Conservation (phyloP, 2,113 vertebrate species). For the Octodon degus region DNA sequence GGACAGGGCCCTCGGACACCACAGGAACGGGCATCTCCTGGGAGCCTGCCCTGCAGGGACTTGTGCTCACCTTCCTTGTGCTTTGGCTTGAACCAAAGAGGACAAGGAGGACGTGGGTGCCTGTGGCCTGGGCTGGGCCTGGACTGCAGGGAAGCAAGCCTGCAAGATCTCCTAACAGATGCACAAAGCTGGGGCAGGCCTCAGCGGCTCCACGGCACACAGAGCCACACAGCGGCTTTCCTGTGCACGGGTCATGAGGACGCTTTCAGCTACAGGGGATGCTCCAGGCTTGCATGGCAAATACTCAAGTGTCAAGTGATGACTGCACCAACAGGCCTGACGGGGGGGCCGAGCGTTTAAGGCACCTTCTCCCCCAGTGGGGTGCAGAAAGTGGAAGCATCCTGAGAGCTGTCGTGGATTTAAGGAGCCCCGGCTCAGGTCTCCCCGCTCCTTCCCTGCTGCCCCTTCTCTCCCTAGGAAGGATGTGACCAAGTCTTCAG, state of each 20-base stretch:
- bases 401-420: background rate
- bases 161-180: rapidly evolving
- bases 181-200: background rate
- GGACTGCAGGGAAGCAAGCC: conserved; percentile 55
- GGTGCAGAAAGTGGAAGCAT: background rate
- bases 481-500: background rate
- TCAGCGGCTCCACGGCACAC: background rate
- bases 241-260: background rate
- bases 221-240: background rate
- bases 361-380: background rate
- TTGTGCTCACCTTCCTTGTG: conserved; percentile 88
- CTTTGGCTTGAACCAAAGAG: conserved; percentile 87
- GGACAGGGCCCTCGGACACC: conserved; percentile 91
- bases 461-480: background rate
- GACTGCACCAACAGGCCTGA: background rate
- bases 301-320: background rate
- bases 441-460: background rate
- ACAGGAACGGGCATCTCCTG: conserved; percentile 92
- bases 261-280: background rate
- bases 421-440: background rate
- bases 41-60: conserved; percentile 90
- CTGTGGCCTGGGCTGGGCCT: conserved; percentile 90
- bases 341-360: background rate
- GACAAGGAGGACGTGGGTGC: conserved; percentile 11
- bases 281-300: background rate